phyloP scores from a whole-genome alignment of 2,113 vertebrate genomes.

The Phocoena phocoena region DNA sequence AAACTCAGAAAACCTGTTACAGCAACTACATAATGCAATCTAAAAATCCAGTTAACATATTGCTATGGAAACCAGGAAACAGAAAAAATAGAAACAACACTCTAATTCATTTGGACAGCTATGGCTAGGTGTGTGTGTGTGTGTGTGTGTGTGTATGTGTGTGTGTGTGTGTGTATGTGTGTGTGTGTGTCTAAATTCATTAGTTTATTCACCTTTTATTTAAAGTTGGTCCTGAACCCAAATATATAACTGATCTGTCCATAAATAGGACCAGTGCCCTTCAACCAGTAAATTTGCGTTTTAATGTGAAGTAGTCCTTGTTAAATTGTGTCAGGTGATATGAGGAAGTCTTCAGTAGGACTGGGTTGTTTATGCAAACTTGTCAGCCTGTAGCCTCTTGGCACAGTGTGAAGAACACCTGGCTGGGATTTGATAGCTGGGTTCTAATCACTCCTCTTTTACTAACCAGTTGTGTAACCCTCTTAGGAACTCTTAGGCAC shows the following conservation, averaged over 20 bases:
- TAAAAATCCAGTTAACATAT: conserved; percentile 73
- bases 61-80: conserved; percentile 77
- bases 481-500: not conserved
- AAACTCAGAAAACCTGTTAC: conserved; percentile 76
- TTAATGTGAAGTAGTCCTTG: not conserved
- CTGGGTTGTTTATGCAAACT: not conserved
- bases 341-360: not conserved
- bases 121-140: not conserved
- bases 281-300: not conserved
- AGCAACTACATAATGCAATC: conserved; percentile 63
- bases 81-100: conserved; percentile 69
- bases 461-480: not conserved
- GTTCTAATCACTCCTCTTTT: not conserved
- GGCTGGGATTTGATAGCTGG: not conserved
- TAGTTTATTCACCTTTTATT: conserved; percentile 43
- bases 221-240: conserved; percentile 34
- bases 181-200: not conserved
- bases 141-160: not conserved
- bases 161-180: not conserved
- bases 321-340: not conserved
- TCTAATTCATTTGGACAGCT: conserved; percentile 65
- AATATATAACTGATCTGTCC: not conserved
- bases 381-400: not conserved
- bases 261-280: not conserved
- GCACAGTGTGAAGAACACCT: not conserved